These are phyloP conservation scores for Selenia dentaria DNA, from an alignment of 2,888 invertebrate species.

Conservation along the genomic window DNA sequence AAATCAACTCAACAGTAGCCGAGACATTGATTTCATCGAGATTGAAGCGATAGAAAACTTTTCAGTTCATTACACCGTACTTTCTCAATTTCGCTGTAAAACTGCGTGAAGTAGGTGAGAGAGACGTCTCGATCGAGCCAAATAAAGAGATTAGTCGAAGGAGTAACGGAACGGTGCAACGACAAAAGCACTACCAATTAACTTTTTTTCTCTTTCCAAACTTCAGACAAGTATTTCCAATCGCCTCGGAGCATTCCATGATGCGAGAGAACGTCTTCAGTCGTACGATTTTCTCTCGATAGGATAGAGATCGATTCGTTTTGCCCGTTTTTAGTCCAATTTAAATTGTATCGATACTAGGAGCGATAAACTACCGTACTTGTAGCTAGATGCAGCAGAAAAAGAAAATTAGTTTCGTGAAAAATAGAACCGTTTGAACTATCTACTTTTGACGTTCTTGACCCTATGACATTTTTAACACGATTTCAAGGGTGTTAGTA, in stretches of 20 bases:
- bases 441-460: conserved; percentile 20
- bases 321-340: conserved; percentile 75
- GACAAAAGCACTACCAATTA: conserved; percentile 80
- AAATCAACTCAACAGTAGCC: conserved; percentile 28
- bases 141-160: conserved; percentile 66
- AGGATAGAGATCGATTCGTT: conserved; percentile 76
- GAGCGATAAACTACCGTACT: conserved; percentile 73
- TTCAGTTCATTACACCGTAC: conserved; percentile 41
- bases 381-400: conserved; percentile 48
- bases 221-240: conserved; percentile 72
- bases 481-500: too few species aligned
- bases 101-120: conserved; percentile 52
- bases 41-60: conserved; percentile 34
- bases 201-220: conserved; percentile 68
- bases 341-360: conserved; percentile 79
- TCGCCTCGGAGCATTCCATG: conserved; percentile 63
- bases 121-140: conserved; percentile 43
- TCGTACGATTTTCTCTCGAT: conserved; percentile 78
- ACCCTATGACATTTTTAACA: conserved; percentile 16
- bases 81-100: conserved; percentile 48
- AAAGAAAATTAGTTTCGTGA: conserved; percentile 61
- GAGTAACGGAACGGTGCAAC: conserved; percentile 63
- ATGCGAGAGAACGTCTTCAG: conserved; percentile 74
- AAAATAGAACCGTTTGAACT: conserved; percentile 38
- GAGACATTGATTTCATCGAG: conserved; percentile 38